Base-by-base conservation (phyloP, 2,888 invertebrate genomes). In the Alitta virens region DNA sequence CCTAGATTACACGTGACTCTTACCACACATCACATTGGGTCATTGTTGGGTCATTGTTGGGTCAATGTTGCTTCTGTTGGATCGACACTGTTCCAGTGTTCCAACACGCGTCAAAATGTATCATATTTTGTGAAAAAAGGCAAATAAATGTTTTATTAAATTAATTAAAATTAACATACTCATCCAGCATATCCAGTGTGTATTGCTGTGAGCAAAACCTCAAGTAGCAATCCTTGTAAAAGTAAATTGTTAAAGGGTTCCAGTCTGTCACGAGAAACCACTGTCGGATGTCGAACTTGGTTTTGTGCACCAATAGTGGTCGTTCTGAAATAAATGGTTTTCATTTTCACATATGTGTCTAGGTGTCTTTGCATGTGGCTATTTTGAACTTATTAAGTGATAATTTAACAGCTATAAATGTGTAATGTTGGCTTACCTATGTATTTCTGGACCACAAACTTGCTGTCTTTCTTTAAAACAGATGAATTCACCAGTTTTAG, bases 201-300 rank as follows among this genome's bases (percentile, higher is more conserved):
- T 91, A 96, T 60, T 81, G 74, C 66, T 81, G 78, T 9, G 82
- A 91, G 81, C 94, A 94, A 83, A 96, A 96, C 62, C 96, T 86
- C 68, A 95, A 83, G 79, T 96, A 96, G 79, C 92, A 91, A 77
- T 94, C 94, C 78, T 90, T 90, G 85, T 94, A 95, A 85, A 95
- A 89, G 93, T 94, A 95, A 65, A 95, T 88, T 0, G 91, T 91
- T 40, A 95, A 83, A 0, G 95, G 95, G 77, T 93, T 91, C 75
- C 92, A 91, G 79, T 90, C 91, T 0, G 94, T 93, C 26, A 95
- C 89, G 67, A 95, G 84, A 83, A 95, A 95, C 95, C 95, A 95
- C 82, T 95, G 95, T 3, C 95, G 87, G 71, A 95, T 94, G 82
- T 95, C 95, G 79, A 95, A 95, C 84, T 95, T 95, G 1, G 94